Evolutionary conservation across 2,797 vertebrate genomes (phyloP).

Genomic region (Microctenopoma stevenorrisi): DNA sequence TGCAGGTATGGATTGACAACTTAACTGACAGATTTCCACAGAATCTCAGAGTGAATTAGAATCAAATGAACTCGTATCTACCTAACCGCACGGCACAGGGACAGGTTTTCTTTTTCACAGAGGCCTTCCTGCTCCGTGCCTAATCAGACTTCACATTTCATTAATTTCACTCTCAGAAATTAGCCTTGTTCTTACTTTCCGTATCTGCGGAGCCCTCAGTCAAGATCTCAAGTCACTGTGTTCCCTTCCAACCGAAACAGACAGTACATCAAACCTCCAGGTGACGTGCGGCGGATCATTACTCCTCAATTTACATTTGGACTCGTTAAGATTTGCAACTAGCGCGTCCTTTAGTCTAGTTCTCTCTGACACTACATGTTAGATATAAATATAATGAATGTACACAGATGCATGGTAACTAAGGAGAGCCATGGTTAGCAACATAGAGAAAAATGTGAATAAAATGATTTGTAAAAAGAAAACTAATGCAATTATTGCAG

Average conservation of each 20-base stretch:
- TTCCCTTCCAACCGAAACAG: constrained; percentile 8
- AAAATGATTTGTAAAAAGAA: too few relatives aligned
- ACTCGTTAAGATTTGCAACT: too few relatives aligned
- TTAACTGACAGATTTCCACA: constrained; percentile 26
- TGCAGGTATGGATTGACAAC: constrained; percentile 8
- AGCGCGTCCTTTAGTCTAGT: too few relatives aligned
- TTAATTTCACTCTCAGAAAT: constrained; percentile 18
- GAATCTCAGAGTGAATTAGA: constrained; percentile 39
- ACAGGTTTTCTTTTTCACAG: constrained; percentile 27
- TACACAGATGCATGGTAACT: too few relatives aligned
- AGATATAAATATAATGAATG: too few relatives aligned
- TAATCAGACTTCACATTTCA: constrained; percentile 33
- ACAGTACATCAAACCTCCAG: too few relatives aligned
- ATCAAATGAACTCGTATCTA: constrained; percentile 17
- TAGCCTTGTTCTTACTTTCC: constrained; percentile 9
- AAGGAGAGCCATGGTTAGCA: too few relatives aligned
- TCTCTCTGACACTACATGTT: too few relatives aligned
- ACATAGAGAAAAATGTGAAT: too few relatives aligned
- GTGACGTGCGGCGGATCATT: too few relatives aligned
- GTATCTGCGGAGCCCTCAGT: constrained; percentile 2
- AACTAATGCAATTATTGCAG: too few relatives aligned
- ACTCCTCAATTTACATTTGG: too few relatives aligned
- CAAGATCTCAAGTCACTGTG: not conserved
- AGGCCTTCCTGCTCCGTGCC: constrained; percentile 7
- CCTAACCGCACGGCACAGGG: not conserved